Base-by-base conservation (phyloP, 2,888 invertebrate genomes). In the Ornithoptera alexandrae region DNA sequence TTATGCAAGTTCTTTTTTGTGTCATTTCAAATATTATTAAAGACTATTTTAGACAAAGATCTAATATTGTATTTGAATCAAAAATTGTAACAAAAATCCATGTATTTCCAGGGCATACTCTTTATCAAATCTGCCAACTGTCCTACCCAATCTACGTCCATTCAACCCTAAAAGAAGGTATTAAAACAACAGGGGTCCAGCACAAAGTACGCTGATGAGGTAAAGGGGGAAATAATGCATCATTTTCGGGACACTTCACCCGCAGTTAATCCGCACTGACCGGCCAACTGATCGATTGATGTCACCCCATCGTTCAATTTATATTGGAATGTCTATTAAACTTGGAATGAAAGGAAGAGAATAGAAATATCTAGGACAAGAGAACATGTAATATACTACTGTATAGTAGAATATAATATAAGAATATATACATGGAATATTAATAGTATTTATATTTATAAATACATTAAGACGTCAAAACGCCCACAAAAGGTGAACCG, bases 231-330 rank as follows among this genome's bases (percentile, higher is more conserved):
- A 82, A 85, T 89, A 90, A 91, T 90, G 82, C 89, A 90, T 92
- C 92, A 91, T 92, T 90, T 90, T 88, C 89, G 90, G 88, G 81
- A 88, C 89, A 90, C 89, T 92, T 89, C 90, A 87, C 86, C 83
- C 72, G 75, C 71, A 77, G 82, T 85, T 89, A 88, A 89, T 90
- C 86, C 85, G 73, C 77, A 79, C 83, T 84, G 84, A 83, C 82
- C 80, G 80, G 72, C 71, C 74, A 70, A 15, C 69, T 86, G 84
- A 84, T 86, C 81, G 85, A 84, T 84, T 72, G 80, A 75, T 67
- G 67, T 81, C 82, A 84, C 82, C 79, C 79, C 79, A 79, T 73
- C 64, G 50, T 71, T 73, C 66, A 65, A 72, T 73, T 72, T 72
- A 68, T 74, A 71, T 78, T 67, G 83, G 84, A 86, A 86, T 86